A percentile compares a stretch with the other conserved stretches of the same genome.
Conservation (phyloP, 2,888 invertebrate genomes). For the Dyspetes luteomarginatus region DNA sequence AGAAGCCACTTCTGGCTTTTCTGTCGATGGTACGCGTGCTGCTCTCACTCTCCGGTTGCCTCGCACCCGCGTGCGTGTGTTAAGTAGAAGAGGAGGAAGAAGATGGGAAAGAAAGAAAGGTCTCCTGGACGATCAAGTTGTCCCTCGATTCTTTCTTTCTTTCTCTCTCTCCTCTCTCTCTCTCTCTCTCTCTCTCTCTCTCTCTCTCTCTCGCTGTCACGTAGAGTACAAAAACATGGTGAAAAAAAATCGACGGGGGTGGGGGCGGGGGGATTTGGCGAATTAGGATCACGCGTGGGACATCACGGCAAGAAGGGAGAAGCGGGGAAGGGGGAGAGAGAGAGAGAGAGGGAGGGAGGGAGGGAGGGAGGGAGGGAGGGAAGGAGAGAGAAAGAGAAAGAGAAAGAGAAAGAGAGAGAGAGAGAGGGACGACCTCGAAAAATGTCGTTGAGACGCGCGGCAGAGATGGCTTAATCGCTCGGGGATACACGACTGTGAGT, state of each 20-base stretch:
- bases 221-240: constrained; percentile 4
- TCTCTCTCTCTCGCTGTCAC: constrained; percentile 4
- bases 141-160: not conserved
- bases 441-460: constrained; percentile 65
- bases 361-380: constrained; percentile 19
- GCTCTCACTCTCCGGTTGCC: constrained; percentile 27
- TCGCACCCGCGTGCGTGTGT: constrained; percentile 54
- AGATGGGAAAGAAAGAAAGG: constrained; percentile 25
- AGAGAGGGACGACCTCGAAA: constrained; percentile 46
- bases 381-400: constrained; percentile 22
- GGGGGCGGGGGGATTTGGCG: constrained; percentile 51
- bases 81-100: constrained; percentile 64
- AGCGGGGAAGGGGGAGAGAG: too few relatives aligned
- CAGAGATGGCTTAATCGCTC: constrained; percentile 64
- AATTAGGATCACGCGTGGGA: constrained; percentile 62
- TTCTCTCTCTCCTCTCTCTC: constrained; percentile 5
- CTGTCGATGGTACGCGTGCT: constrained; percentile 53
- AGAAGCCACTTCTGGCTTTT: constrained; percentile 55
- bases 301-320: constrained; percentile 15
- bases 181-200: not conserved
- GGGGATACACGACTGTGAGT: constrained; percentile 47
- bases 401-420: constrained; percentile 7
- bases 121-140: constrained; percentile 35
- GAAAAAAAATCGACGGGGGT: constrained; percentile 30
- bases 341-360: constrained; percentile 21